Base-by-base conservation (phyloP, 2,797 vertebrate species). In the Mycteria americana region DNA sequence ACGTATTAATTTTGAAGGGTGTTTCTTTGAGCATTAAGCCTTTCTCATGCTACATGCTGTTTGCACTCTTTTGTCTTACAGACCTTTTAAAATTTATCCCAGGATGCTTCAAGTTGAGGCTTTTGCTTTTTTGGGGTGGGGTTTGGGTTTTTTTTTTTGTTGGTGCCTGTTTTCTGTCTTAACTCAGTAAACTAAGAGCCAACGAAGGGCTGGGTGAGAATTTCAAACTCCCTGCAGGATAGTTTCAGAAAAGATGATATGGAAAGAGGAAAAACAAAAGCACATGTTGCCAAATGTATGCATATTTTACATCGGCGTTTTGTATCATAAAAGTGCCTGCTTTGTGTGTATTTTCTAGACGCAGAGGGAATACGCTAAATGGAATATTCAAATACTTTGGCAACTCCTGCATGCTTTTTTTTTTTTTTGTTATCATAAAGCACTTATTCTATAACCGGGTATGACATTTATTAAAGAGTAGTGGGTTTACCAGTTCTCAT, bases 1-100 rank as follows among this genome's bases (percentile, higher is more conserved):
- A 92, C 11, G 2, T 93, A 93, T 87, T 85, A 79, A 90, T 96
- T 95, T 92, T 95, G 88, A 97, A 95, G 90, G 62, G 25, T 93
- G 70, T 88, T 96, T 90, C 91, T 95, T 76, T 93, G 92, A 86
- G 53, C 74, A 59, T 72, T 95, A 93, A 93, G 77, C 83, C 84
- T 91, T 91, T 94, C 87, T 96, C 67, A 68, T 90, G 85, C 89
- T 94, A 54, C 82, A 37, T n/a, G 65, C 82, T 94, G 74, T 93
- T 91, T 85, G 77, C 60, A 23, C 39, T 90, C 88, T 94, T 96
- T 96, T 95, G 88, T 91, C 85, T 93, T 89, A 88, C 70, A 95
- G 77, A 84, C 80, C 63, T 88, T 90, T 85, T 68, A 89, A 86
- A 95, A 76, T 84, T 73, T 95, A 94, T 92, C 85, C 92, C 85